Conservation (phyloP, 1,140 invertebrate genomes). For the Andrena cerasifolii region DNA sequence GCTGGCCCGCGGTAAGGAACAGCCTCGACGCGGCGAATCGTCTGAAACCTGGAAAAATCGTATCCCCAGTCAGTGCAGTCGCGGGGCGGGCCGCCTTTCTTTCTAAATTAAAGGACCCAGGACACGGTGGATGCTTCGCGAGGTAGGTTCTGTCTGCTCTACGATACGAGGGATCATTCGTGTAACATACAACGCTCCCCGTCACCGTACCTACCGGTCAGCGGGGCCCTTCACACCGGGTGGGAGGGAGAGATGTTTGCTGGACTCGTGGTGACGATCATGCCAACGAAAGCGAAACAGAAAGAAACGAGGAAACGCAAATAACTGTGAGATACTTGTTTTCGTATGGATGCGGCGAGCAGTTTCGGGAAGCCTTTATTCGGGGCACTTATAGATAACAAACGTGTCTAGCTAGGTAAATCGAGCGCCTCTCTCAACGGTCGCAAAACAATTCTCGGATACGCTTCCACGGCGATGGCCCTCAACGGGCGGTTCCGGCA, state of each 20-base stretch:
- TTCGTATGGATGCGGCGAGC: neutral
- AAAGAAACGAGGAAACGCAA: neutral
- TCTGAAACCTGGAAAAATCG: constrained; percentile 40
- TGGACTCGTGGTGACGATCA: neutral
- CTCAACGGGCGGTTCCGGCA: too few relatives aligned
- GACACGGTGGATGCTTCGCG: neutral
- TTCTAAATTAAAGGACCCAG: neutral
- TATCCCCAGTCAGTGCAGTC: neutral
- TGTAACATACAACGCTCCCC: neutral
- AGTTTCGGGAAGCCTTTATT: constrained; percentile 31
- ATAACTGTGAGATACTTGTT: too few relatives aligned
- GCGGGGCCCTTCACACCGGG: neutral
- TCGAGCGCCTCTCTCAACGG: neutral
- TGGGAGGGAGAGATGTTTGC: neutral
- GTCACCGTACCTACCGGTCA: neutral
- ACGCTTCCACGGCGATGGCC: too few relatives aligned
- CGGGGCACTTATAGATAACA: neutral
- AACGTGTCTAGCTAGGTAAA: constrained; percentile 4
- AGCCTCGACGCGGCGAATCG: constrained; percentile 7
- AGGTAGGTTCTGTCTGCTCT: neutral
- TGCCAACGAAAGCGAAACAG: neutral
- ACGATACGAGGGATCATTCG: neutral
- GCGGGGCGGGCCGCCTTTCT: neutral
- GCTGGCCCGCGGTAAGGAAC: constrained; percentile 15
- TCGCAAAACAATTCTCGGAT: too few relatives aligned